Evolutionary conservation across 2,797 vertebrate species (phyloP).

Genomic region (Bryconaethiops microstoma): DNA sequence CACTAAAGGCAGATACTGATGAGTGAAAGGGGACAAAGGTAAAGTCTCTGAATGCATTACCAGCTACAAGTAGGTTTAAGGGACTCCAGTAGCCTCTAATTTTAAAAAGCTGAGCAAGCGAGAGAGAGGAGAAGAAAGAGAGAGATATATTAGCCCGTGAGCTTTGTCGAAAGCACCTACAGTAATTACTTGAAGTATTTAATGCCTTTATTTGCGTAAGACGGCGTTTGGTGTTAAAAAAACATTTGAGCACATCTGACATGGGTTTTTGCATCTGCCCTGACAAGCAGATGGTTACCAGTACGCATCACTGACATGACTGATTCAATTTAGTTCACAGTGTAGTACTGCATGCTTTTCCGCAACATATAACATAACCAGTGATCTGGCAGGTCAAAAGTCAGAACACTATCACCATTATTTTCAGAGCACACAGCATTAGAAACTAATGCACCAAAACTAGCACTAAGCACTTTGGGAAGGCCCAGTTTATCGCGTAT

Average conservation of each 20-base stretch:
- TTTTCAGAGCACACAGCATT: neutral
- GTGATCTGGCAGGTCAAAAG: neutral
- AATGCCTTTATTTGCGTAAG: neutral
- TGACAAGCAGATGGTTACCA: slow-evolving; percentile 11
- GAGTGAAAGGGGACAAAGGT: neutral
- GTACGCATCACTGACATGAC: slow-evolving; percentile 1
- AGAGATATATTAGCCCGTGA: neutral
- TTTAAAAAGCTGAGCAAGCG: neutral
- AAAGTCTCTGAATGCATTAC: neutral
- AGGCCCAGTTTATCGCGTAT: too few relatives aligned
- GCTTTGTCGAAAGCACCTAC: neutral
- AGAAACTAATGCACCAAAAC: too few relatives aligned
- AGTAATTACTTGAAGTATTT: slow-evolving; percentile 10
- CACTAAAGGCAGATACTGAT: too few relatives aligned
- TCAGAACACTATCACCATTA: neutral
- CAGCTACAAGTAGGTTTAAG: neutral
- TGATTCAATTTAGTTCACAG: neutral
- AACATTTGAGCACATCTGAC: neutral
- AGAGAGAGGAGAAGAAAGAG: neutral
- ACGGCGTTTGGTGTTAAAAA: neutral
- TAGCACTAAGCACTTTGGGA: neutral
- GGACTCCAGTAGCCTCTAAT: neutral
- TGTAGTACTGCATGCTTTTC: neutral
- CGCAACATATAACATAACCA: neutral
- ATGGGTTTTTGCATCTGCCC: neutral